These are phyloP conservation scores for Drosophila villosipedis DNA, from an alignment of 2,888 invertebrate species.

Conservation along the genomic window DNA sequence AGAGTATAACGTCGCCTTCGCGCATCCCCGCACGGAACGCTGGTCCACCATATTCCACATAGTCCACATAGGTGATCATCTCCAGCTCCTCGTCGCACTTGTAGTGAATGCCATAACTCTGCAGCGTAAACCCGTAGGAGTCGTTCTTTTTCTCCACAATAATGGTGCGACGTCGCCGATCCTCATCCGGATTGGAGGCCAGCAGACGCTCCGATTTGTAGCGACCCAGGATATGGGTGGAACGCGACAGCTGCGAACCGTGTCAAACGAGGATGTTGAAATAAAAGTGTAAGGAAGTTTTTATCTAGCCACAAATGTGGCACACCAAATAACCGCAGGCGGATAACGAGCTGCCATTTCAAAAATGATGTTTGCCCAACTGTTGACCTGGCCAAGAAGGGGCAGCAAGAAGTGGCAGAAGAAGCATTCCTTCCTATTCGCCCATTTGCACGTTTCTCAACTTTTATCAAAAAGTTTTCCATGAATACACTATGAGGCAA, in stretches of 20 bases:
- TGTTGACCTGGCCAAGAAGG: conserved; percentile 8
- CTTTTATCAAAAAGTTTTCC: conserved; percentile 57
- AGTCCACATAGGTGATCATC: conserved; percentile 98
- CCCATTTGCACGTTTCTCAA: conserved; percentile 30
- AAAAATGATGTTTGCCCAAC: conserved; percentile 48
- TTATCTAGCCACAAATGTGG: conserved; percentile 56
- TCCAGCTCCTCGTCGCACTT: conserved; percentile 97
- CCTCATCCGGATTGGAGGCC: conserved; percentile 91
- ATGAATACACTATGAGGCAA: conserved; percentile 72
- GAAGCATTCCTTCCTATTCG: conserved; percentile 5
- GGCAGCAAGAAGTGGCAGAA: background rate
- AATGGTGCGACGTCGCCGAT: conserved; percentile 94
- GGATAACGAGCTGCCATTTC: conserved; percentile 8
- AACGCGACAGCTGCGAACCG: conserved; percentile 71
- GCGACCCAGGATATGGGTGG: conserved; percentile 89
- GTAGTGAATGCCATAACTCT: conserved; percentile 98
- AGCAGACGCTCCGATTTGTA: conserved; percentile 90
- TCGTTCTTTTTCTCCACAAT: conserved; percentile 96
- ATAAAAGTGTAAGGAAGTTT: conserved; percentile 9
- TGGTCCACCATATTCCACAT: conserved; percentile 96
- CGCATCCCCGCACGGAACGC: conserved; percentile 97
- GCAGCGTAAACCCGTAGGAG: conserved; percentile 97
- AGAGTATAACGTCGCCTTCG: conserved; percentile 97
- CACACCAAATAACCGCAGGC: conserved; percentile 63
- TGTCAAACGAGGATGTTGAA: conserved; percentile 4